Conservation (phyloP, 2,797 vertebrate species). For the Antrozous pallidus region DNA sequence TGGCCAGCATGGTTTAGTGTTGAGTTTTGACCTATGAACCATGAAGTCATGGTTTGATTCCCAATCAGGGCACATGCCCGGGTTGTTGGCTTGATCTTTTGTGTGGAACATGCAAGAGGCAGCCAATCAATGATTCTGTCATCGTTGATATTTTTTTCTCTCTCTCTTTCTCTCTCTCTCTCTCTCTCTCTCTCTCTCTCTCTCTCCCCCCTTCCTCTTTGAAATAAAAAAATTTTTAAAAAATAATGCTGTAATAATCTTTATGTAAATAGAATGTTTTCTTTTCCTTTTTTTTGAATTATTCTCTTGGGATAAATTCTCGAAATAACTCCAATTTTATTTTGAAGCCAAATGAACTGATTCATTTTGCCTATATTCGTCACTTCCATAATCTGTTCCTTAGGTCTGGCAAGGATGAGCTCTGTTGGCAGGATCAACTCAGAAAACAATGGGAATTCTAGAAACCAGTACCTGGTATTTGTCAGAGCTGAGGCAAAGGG, state of each 20-base stretch:
- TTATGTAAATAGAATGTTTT: not conserved
- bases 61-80: too few species aligned
- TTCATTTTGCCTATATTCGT: not conserved
- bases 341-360: not conserved
- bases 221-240: not conserved
- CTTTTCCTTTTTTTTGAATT: not conserved
- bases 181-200: too few species aligned
- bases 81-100: too few species aligned
- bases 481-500: conserved; percentile 36
- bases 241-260: not conserved
- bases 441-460: conserved; percentile 62
- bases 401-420: conserved; percentile 33
- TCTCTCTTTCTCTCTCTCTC: too few species aligned
- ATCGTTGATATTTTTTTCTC: too few species aligned
- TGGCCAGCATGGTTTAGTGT: too few species aligned
- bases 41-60: too few species aligned
- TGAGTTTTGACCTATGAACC: too few species aligned
- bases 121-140: too few species aligned
- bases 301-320: conserved; percentile 15
- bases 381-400: conserved; percentile 15
- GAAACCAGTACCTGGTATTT: conserved; percentile 58
- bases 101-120: too few species aligned
- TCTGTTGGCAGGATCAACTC: conserved; percentile 31
- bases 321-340: conserved; percentile 11
- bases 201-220: too few species aligned